These are phyloP conservation scores for Chloropsis cyanopogon DNA, from an alignment of 2,113 vertebrate species.

Conservation along the genomic window DNA sequence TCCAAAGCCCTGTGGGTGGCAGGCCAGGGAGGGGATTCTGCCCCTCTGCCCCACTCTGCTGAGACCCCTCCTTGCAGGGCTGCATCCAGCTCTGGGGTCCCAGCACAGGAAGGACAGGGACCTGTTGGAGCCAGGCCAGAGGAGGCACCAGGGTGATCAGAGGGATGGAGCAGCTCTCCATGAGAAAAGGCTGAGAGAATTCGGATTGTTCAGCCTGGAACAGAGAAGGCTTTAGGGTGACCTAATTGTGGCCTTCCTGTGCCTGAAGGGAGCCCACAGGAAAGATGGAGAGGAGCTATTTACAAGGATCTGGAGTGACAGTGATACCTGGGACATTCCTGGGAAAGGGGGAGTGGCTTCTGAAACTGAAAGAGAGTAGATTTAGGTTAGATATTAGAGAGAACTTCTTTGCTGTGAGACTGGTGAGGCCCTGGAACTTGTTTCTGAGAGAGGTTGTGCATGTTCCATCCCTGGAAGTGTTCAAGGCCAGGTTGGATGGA, in stretches of 20 bases:
- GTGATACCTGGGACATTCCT: neutral
- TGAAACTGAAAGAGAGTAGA: neutral
- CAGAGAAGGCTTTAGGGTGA: fast-evolving
- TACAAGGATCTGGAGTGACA: fast-evolving
- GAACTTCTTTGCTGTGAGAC: neutral
- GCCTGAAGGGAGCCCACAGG: fast-evolving
- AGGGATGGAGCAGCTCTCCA: neutral
- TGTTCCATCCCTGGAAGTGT: too few relatives aligned
- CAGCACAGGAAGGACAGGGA: neutral
- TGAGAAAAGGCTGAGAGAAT: fast-evolving
- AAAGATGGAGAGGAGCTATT: neutral
- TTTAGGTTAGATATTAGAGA: neutral
- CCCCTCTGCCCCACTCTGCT: neutral
- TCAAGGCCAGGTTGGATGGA: neutral
- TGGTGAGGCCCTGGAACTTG: neutral
- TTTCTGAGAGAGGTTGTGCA: fast-evolving
- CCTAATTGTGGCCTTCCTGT: fast-evolving
- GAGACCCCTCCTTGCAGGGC: neutral
- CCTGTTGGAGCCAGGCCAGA: neutral
- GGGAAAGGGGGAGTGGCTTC: neutral
- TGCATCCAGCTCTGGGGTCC: neutral
- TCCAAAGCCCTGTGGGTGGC: neutral
- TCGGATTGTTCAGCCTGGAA: fast-evolving
- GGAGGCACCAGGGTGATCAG: neutral
- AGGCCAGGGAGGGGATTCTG: neutral